Conservation (phyloP, 2,113 vertebrate genomes). For the Perca schrenkii region DNA sequence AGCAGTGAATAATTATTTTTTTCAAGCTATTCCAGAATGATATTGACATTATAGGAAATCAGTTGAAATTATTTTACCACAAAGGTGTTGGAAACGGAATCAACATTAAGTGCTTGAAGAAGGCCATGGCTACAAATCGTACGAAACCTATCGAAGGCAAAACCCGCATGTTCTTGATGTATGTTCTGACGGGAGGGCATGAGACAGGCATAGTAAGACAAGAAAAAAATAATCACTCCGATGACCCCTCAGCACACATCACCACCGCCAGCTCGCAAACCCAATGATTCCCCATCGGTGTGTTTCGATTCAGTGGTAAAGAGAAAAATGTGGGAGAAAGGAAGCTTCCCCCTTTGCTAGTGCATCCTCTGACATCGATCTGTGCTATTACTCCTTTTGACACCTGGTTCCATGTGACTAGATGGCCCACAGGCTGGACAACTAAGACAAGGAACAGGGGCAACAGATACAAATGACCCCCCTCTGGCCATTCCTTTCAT, state of each 20-base stretch:
- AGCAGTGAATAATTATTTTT: not conserved
- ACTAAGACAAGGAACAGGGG: conserved; percentile 62
- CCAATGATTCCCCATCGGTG: conserved; percentile 17
- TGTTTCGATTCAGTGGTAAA: conserved; percentile 34
- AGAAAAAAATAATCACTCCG: conserved; percentile 34
- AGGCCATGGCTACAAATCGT: not conserved
- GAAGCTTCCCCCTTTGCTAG: conserved; percentile 43
- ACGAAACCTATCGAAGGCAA: not conserved
- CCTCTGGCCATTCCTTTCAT: conserved; percentile 66
- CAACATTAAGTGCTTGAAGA: not conserved
- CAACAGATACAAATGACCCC: conserved; percentile 75
- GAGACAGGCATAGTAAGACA: conserved; percentile 16
- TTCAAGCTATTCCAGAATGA: not conserved
- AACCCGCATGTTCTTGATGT: not conserved
- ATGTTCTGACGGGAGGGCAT: conserved; percentile 21
- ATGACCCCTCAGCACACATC: conserved; percentile 17
- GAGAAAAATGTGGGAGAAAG: conserved; percentile 29
- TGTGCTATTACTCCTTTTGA: conserved; percentile 76
- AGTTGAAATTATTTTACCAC: conserved; percentile 3
- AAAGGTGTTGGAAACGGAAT: conserved; percentile 1
- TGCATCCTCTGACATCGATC: conserved; percentile 60
- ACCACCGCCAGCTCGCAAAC: not conserved
- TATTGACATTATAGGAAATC: conserved; percentile 11
- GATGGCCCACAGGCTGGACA: conserved; percentile 67
- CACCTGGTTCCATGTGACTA: conserved; percentile 68